phyloP scores from a whole-genome alignment of 2,113 vertebrate genomes.

The Leptobrachium leishanense region DNA sequence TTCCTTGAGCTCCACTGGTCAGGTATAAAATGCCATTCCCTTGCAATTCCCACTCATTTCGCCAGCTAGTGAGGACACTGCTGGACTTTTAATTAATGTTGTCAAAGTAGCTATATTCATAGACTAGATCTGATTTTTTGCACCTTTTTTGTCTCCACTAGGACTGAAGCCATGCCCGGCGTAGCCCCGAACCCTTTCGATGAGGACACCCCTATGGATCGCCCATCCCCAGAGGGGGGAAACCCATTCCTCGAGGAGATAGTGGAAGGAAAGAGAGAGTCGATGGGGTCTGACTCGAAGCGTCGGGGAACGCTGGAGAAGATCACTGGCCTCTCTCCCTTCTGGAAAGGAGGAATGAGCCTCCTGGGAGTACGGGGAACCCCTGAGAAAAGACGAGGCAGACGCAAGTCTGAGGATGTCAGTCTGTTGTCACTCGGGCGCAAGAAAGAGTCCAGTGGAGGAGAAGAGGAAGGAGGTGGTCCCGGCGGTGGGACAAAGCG shows the following conservation, averaged over 20 bases:
- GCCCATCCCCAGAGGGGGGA: slow-evolving; percentile 51
- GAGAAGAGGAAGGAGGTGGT: slow-evolving; percentile 60
- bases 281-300: slow-evolving; percentile 55
- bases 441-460: slow-evolving; percentile 39
- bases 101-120: too few relatives aligned
- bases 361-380: slow-evolving; percentile 64
- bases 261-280: background rate
- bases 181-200: slow-evolving; percentile 57
- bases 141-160: slow-evolving; percentile 65
- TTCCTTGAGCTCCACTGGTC: too few relatives aligned
- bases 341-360: slow-evolving; percentile 70
- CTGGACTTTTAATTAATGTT: too few relatives aligned
- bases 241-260: slow-evolving; percentile 20
- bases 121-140: too few relatives aligned
- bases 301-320: slow-evolving; percentile 76
- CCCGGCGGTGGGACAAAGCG: slow-evolving; percentile 54
- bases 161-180: slow-evolving; percentile 36
- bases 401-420: slow-evolving; percentile 80
- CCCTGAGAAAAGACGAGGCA: slow-evolving; percentile 62
- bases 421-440: slow-evolving; percentile 67
- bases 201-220: slow-evolving; percentile 59
- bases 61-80: too few relatives aligned
- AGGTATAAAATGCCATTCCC: too few relatives aligned
- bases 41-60: too few relatives aligned
- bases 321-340: slow-evolving; percentile 77